phyloP scores from a whole-genome alignment of 2,113 vertebrate species.

The Eurystomus gularis region DNA sequence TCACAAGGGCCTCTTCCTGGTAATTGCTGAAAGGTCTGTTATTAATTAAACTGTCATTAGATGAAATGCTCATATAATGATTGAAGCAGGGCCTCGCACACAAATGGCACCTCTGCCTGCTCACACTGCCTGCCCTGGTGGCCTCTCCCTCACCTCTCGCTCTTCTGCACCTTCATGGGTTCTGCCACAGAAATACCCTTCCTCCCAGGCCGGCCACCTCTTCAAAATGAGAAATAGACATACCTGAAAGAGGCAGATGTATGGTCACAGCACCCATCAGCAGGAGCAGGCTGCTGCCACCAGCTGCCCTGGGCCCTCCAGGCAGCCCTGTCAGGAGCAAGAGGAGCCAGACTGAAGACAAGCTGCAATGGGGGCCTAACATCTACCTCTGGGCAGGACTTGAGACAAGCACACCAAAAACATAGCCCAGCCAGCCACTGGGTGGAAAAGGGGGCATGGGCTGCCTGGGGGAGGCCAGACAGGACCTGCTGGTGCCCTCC shows the following conservation, averaged over 20 bases:
- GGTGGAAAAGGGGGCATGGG: rapidly evolving
- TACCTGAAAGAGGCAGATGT: neutral
- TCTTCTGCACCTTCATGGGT: neutral
- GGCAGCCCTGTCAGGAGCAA: neutral
- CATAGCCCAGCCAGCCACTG: too few relatives aligned
- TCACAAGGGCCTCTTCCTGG: neutral
- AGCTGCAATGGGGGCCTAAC: neutral
- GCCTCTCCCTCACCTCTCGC: neutral
- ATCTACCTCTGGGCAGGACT: neutral
- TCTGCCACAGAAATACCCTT: neutral
- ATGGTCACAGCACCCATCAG: rapidly evolving
- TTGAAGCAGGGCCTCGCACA: neutral
- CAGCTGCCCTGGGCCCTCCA: rapidly evolving
- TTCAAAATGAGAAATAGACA: neutral
- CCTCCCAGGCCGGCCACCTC: neutral
- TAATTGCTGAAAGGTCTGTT: neutral
- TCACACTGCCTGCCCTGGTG: rapidly evolving
- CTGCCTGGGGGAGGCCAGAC: neutral
- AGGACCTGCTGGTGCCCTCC: neutral
- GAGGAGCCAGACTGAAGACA: neutral
- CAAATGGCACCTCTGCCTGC: rapidly evolving
- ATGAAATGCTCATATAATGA: neutral
- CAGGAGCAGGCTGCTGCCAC: neutral
- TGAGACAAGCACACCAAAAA: rapidly evolving
- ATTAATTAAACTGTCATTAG: neutral